Base-by-base conservation (phyloP, 2,888 invertebrate genomes). In the Taphrorychus bicolor region DNA sequence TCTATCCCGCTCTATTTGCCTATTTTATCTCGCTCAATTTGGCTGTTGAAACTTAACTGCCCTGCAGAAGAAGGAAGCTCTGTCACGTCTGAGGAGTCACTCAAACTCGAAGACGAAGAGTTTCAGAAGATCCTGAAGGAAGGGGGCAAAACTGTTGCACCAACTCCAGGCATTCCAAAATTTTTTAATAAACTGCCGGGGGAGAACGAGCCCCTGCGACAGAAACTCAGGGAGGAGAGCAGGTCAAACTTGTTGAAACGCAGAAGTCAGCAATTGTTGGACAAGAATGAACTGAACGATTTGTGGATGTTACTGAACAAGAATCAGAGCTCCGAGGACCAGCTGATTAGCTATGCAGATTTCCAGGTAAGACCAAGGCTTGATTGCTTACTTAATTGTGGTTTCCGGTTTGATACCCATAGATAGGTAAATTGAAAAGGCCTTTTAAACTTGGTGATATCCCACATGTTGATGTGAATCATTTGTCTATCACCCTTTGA, bases 201-300 rank as follows among this genome's bases (percentile, higher is more conserved):
- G 58, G 88, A 91, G 56, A 90, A 90, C 74, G 94, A 95, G 76
- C 85, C 89, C 4, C 77, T 95, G 2, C 86, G 91, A 1, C 91
- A 92, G 77, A 94, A 94, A 81, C 82, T 96, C 45, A 85, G 95
- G 62, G 95, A 96, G 82, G 96, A 96, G 81, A 92, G 95, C 0
- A 86, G 95, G 76, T 93, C 95, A 1, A 87, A 93, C 69, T 94
- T 96, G 79, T 82, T 97, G 52, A 94, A 96, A 82, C 88, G 93
- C 78, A 89, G 92, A 77, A 94, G 93, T 69, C 87, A 91, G 75
- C 91, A 94, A 76, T 83, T 97, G 23, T 82, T 97, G 19, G 93
- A 95, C 80, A 94, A 94, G 79, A 91, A 91, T 77, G 97, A 98
- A 81, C 81, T 97, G 57, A 91, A 83, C 75, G 88, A 91, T 45